Evolutionary conservation across 2,797 vertebrate species (phyloP), one percentile per base, ranked within the genome.

Genomic region (Hydrocynus forskahlii): DNA sequence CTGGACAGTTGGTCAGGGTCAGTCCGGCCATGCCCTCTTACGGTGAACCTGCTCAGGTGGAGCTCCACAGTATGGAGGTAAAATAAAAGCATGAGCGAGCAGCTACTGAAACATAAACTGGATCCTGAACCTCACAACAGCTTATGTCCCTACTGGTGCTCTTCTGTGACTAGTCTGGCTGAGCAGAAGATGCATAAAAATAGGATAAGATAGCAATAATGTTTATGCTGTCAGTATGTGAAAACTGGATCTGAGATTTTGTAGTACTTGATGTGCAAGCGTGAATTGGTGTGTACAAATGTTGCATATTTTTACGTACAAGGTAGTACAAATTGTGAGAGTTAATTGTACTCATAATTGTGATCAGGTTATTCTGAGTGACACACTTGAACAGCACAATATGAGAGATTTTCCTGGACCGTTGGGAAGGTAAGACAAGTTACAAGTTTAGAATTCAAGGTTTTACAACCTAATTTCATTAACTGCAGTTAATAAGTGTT

Each of bases 31-130:
- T 71, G 14, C 93, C 94, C 23, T 80, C 88, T 0, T 91, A 94
- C 71, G 94, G 96, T 48, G 94, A 92, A 8, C 86, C 87, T 0
- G 91, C 93, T 69, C 89, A 85, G 0, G 90, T 97, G 0, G 93
- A 97, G 84, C 85, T 99, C 60, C 96, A 96, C 89, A 98, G 95
- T 89, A 86, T 97, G 84, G 96, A 98, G 93, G 97, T 97, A 81
- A 4, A 0, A 7, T 43, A 3, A 19, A 52, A 50, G 6, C 13
- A 16, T 16, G 0, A 25, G 14, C 71, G 10, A 25, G 13, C 25
- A 4, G 14, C 48, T 35, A 29, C 16, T 6, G 10, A 17, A 71
- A 5, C 57, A 52, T 21, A 25, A 3, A 25, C 13, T 23, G 1
- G 16, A 5, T 17, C 7, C 29, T 16, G 25, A 66, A 19, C 19